These are phyloP conservation scores for Platorchestia sp. DNA, from an alignment of 1,140 invertebrate species.

Conservation along the genomic window DNA sequence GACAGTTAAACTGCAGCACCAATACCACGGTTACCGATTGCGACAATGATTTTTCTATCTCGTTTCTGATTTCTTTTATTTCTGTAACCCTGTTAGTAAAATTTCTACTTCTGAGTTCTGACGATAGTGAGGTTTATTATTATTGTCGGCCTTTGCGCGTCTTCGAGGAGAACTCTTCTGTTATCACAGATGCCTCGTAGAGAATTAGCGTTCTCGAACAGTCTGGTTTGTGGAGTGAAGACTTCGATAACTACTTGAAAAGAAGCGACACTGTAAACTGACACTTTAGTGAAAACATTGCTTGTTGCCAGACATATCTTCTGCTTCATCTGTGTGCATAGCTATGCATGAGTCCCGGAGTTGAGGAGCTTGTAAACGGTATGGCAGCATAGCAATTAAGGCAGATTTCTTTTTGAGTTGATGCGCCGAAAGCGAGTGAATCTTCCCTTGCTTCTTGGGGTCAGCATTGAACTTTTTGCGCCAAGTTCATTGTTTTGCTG, in stretches of 20 bases:
- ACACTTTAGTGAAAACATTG: neutral
- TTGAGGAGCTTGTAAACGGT: neutral
- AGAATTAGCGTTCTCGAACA: neutral
- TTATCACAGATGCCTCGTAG: neutral
- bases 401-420: neutral
- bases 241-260: neutral
- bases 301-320: neutral
- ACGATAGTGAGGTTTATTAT: neutral
- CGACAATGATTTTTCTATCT: neutral
- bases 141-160: slow-evolving; percentile 56
- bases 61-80: neutral
- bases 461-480: neutral
- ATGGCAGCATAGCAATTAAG: neutral
- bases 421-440: neutral
- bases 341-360: neutral
- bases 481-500: neutral
- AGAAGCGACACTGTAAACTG: neutral
- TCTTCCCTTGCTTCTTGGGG: neutral
- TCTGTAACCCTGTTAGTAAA: neutral
- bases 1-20: neutral
- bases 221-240: neutral
- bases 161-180: slow-evolving; percentile 53
- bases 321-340: neutral
- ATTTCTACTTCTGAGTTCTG: neutral
- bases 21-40: neutral